Evolutionary conservation across 2,113 vertebrate genomes (phyloP), one percentile per base, ranked within the genome.

Genomic region (Odontesthes bonariensis): DNA sequence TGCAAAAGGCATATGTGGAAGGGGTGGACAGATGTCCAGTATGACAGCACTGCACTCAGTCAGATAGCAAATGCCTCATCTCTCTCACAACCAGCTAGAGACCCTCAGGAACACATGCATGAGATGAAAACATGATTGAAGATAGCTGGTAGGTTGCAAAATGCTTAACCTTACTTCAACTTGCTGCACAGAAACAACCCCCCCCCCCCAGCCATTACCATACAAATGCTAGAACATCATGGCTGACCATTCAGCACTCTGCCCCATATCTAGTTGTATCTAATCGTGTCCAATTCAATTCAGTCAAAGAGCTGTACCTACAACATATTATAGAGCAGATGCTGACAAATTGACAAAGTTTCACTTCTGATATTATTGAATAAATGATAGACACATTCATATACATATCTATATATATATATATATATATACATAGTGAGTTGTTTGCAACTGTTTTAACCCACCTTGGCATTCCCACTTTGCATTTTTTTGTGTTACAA

Each of bases 51-150:
- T 31, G 52, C 51, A 42, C 23, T 19, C 46, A 74, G 58, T 75
- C 53, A 76, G 75, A 85, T 66, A 65, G 59, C 38, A 73, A 70
- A 59, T 67, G 3, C 55, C 27, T 9, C 53, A 69, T 76, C n/a
- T 77, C 59, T 73, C 73, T 88, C 73, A 70, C 35, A 62, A 38
- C 51, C 54, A 72, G 61, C 42, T 27, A 46, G 38, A 59, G 35
- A 55, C 23, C 38, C 63, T 63, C 38, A 68, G 44, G 70, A 51
- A 27, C 57, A 47, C 64, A 11, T 16, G 17, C 40, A 65, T 23
- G 20, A 70, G 58, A 56, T 8, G 0, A 49, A 76, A 69, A 54
- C 17, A 56, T 55, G 59, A 80, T 32, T 63, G 51, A 75, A 64
- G 42, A 69, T 20, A 62, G 68, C 17, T 49, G 42, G 52, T 20